Percentiles rank a stretch among this genome's conserved stretches.
phyloP scores from a whole-genome alignment of 92 coral and sea anemone species.

The Heteractis magnifica region DNA sequence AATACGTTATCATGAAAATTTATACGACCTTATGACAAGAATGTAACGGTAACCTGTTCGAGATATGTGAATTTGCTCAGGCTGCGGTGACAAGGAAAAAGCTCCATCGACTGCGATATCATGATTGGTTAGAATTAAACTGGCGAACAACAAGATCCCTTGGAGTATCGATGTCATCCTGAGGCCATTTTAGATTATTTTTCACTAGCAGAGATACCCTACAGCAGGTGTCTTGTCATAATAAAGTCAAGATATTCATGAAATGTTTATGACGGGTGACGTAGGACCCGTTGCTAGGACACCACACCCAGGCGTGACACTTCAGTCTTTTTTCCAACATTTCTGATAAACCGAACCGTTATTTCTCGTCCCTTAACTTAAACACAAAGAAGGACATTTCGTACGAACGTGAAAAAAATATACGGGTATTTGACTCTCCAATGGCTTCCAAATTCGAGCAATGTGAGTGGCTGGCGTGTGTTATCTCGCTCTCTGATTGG shows the following conservation, averaged over 20 bases:
- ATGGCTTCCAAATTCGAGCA: neutral
- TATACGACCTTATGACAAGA: neutral
- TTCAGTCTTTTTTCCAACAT: too few species aligned
- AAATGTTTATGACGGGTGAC: neutral
- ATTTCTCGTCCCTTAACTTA: too few species aligned
- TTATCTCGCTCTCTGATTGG: neutral
- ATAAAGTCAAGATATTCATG: neutral
- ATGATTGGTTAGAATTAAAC: neutral
- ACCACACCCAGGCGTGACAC: too few species aligned
- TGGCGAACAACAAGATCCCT: neutral
- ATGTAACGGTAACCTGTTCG: conserved; percentile 67
- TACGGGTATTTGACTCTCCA: too few species aligned
- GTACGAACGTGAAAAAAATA: too few species aligned
- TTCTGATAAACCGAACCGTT: too few species aligned
- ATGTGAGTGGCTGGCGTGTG: neutral
- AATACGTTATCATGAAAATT: neutral
- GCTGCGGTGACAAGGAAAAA: conserved; percentile 49
- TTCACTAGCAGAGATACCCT: neutral
- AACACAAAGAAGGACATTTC: too few species aligned
- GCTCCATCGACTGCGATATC: neutral
- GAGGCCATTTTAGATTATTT: neutral
- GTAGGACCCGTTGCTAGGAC: neutral
- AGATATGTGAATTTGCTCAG: conserved; percentile 92
- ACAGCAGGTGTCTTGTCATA: neutral
- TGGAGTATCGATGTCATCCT: neutral